phyloP scores from a whole-genome alignment of 2,888 invertebrate species.

The Lapara coniferarum region DNA sequence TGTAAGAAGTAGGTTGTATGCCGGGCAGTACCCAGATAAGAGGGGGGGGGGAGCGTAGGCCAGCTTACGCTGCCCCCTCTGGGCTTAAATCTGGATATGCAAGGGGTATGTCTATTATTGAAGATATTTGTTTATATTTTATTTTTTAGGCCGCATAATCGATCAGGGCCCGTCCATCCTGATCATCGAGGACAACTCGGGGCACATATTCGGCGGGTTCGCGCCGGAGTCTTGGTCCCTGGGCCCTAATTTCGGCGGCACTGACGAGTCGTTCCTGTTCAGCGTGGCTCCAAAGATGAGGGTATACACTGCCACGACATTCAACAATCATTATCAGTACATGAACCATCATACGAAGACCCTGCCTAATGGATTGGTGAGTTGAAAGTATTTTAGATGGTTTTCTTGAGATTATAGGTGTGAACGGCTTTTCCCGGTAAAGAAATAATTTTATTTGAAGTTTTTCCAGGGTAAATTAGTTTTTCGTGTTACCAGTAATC shows the following conservation, averaged over 20 bases:
- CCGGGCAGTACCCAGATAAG: too few relatives aligned
- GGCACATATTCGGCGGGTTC: conserved; percentile 95
- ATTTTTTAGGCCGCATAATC: conserved; percentile 85
- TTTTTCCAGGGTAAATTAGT: too few relatives aligned
- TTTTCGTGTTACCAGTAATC: too few relatives aligned
- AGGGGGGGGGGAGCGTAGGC: too few relatives aligned
- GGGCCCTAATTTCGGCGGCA: conserved; percentile 90
- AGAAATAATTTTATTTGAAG: too few relatives aligned
- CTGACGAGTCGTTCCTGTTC: conserved; percentile 92
- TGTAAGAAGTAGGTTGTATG: too few relatives aligned
- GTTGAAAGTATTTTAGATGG: conserved; percentile 41
- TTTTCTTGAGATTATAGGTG: neutral
- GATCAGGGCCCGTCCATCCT: conserved; percentile 93
- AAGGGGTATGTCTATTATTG: too few relatives aligned
- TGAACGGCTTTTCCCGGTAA: too few relatives aligned
- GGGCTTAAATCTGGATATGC: too few relatives aligned
- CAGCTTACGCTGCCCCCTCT: too few relatives aligned
- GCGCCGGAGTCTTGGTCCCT: conserved; percentile 91
- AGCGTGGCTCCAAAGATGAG: conserved; percentile 91
- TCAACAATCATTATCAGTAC: conserved; percentile 96
- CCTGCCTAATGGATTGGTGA: conserved; percentile 95
- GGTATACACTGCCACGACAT: conserved; percentile 90
- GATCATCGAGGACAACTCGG: conserved; percentile 91
- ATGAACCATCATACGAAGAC: conserved; percentile 96
- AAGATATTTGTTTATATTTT: too few relatives aligned